Base-by-base conservation (phyloP, 2,888 invertebrate species). In the Malthinus flaveolus region DNA sequence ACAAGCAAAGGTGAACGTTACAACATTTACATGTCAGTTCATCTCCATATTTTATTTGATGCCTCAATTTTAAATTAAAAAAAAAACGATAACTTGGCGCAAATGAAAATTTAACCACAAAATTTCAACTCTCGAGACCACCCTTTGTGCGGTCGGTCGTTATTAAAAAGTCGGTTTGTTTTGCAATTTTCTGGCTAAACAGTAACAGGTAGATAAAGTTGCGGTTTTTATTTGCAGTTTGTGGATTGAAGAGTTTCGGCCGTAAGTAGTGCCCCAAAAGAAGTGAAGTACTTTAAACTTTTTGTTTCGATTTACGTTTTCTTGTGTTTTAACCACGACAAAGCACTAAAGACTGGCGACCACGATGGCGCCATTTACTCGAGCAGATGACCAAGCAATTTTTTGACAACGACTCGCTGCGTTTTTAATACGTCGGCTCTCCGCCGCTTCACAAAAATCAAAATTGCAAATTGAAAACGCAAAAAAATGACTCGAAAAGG, bases 21-120 rank as follows among this genome's bases (percentile, higher is more conserved):
- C 59, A 59, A 49, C 59, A 54, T 59, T 32, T 70, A 70, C 67
- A 67, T 70, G 70, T 70, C 70, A 70, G 70, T 58, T 66, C 59
- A 57, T 66, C 63, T 64, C 50, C 59, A 60, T 53, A 65, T 53
- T 54, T 52, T 54, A 56, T 57, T 63, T 70, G 71, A 71, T 69
- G 71, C 64, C 69, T 71, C 68, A 68, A 71, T 71, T 67, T 66
- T 63, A 65, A 66, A 63, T 62, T 23, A 3, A 23, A 23, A 23
- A 23, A 23, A 23, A 23, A 23, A 23, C 5, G 2, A 23, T 3
- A 23, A 23, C 23, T 23, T 23, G 23, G 23, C 23, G 23, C 23
- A 23, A 23, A 23, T 23, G 23, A 23, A 23, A 23, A 23, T 23
- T 23, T 23, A 23, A 23, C 23, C 23, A 23, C 15, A 42, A 42